Percentiles rank a stretch among this genome's conserved stretches.
Conservation (phyloP, 1,140 invertebrate genomes). For the Polypedilum vanderplanki region DNA sequence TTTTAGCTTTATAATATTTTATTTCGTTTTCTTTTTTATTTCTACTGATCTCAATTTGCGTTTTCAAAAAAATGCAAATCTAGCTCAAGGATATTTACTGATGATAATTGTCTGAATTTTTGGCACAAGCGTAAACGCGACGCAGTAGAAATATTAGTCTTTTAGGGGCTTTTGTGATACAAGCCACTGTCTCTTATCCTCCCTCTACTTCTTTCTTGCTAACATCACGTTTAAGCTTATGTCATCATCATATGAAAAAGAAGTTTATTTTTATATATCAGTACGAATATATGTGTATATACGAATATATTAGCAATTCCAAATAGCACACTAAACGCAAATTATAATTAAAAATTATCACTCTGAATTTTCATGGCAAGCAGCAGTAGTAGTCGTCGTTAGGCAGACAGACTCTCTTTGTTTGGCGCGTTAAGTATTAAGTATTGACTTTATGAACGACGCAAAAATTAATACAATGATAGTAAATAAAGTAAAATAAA, state of each 20-base stretch:
- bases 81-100: conserved; percentile 24
- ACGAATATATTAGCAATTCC: conserved; percentile 23
- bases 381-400: no score
- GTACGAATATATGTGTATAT: conserved; percentile 3
- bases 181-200: not conserved
- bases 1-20: no score
- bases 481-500: not conserved
- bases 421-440: conserved; percentile 24
- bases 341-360: conserved; percentile 29
- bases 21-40: not conserved
- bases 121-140: not conserved
- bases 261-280: conserved; percentile 19
- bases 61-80: not conserved
- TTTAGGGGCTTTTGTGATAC: not conserved
- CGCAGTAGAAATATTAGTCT: not conserved
- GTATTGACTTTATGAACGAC: not conserved
- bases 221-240: not conserved
- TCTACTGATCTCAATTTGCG: conserved; percentile 16
- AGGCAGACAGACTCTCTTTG: not conserved
- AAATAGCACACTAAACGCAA: conserved; percentile 27
- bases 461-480: not conserved
- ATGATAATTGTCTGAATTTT: conserved; percentile 12
- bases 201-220: not conserved
- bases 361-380: conserved; percentile 21
- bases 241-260: conserved; percentile 12